Base-by-base conservation (phyloP, 1,140 invertebrate species). In the Drosophila nebulosa region DNA sequence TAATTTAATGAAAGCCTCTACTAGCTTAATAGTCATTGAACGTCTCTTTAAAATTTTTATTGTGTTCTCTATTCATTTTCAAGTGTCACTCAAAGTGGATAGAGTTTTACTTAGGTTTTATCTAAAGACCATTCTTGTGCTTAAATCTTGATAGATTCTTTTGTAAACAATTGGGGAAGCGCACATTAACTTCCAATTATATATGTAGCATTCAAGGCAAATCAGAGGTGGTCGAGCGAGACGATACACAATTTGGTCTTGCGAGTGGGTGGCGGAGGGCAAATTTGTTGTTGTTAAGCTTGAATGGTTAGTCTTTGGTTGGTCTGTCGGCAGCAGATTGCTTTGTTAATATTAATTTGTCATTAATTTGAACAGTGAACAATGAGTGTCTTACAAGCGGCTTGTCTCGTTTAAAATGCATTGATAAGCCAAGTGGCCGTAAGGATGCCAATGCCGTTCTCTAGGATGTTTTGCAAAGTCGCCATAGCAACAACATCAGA, bases 291-390 rank as follows among this genome's bases (percentile, higher is more conserved):
- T 32, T 16, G 22, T n/a, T 21, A 12, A 2, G 24, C 6, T 16
- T 50, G 16, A 12, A 35, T 53, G 32, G 7, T 60, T 76, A 72
- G 64, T 65, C 42, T 69, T 46, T n/a, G n/a, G n/a, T n/a, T n/a
- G 27, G 62, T 16, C 58, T 14, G 56, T 59, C 30, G 30, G 10
- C 52, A 61, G 30, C 74, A 80, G 81, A 86, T 85, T 85, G 81
- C 81, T 86, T 86, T 88, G 83, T 85, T 85, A 85, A 85, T 85
- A 85, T 85, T 85, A 85, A 85, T 85, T 85, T 85, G 78, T 81
- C 81, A 85, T 85, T 85, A 86, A 85, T 78, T 86, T 78, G 18
- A 30, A 30, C 57, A 21, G 50, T 50, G 61, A 72, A 73, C 61
- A 71, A 22, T 51, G 42, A 14, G 46, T 42, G 69, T 78, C 78